These are phyloP conservation scores for Myxocyprinus asiaticus DNA, from an alignment of 2,113 vertebrate genomes.

Conservation along the genomic window DNA sequence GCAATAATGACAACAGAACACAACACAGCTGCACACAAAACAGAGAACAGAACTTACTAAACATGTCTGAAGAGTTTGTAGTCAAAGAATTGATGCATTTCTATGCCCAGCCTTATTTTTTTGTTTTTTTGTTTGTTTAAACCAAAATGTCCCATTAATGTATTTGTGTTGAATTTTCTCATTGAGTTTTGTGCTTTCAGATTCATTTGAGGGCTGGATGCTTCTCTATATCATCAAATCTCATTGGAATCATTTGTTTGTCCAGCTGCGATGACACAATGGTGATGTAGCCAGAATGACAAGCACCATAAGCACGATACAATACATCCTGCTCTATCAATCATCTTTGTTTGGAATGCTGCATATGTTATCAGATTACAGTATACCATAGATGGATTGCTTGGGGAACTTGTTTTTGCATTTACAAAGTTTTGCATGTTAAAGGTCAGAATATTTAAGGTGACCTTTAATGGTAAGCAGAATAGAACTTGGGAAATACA, in stretches of 20 bases:
- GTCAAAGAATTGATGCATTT: too few relatives aligned
- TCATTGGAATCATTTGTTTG: conserved; percentile 44
- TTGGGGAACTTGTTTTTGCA: not conserved
- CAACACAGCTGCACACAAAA: too few relatives aligned
- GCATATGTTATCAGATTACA: conserved; percentile 32
- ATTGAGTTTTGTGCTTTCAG: not conserved
- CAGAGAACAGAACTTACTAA: too few relatives aligned
- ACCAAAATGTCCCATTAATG: too few relatives aligned
- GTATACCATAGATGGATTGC: not conserved
- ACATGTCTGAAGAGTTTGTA: too few relatives aligned
- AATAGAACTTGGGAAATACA: not conserved
- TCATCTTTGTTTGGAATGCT: conserved; percentile 36
- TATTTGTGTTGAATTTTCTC: not conserved
- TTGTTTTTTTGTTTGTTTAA: too few relatives aligned
- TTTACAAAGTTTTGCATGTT: not conserved
- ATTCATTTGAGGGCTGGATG: not conserved
- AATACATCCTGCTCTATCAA: conserved; percentile 37
- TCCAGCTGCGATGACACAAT: conserved; percentile 48
- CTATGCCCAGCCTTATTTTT: too few relatives aligned
- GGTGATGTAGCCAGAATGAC: conserved; percentile 21
- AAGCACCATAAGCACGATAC: conserved; percentile 22
- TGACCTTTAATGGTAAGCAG: too few relatives aligned
- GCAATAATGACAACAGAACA: too few relatives aligned
- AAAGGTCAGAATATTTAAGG: not conserved
- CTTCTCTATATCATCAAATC: conserved; percentile 9